A percentile compares a stretch with the other conserved stretches of the same genome.
phyloP scores from a whole-genome alignment of 1,140 invertebrate species.

The Drosophila kepulauana region DNA sequence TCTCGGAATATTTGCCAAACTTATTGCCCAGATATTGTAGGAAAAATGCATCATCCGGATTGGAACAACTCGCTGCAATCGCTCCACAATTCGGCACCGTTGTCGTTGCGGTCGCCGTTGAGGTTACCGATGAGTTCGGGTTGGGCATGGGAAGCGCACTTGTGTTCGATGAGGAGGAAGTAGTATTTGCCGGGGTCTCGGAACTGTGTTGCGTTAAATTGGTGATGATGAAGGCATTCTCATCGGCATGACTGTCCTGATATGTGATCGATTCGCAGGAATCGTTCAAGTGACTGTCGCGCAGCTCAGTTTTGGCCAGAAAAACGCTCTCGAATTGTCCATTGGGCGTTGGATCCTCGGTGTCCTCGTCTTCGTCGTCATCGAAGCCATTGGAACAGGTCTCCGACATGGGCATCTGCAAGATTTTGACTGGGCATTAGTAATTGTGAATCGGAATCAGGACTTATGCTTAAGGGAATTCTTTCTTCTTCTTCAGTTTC shows the following conservation, averaged over 20 bases:
- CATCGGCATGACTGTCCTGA: background rate
- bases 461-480: no score
- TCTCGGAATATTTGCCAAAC: constrained; percentile 43
- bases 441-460: no score
- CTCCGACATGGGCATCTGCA: constrained; percentile 9
- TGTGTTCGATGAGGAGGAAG: background rate
- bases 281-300: constrained; percentile 18
- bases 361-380: constrained; percentile 18
- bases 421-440: background rate
- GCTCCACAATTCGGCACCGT: background rate
- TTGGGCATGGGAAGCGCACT: background rate
- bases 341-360: background rate
- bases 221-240: constrained; percentile 19
- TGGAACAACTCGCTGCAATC: background rate
- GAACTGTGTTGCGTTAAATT: background rate
- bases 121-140: background rate
- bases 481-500: no score
- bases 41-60: constrained; percentile 43
- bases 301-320: constrained; percentile 49
- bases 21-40: constrained; percentile 53
- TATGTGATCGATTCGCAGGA: background rate
- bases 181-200: background rate
- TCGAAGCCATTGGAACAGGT: constrained; percentile 2
- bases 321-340: constrained; percentile 35
- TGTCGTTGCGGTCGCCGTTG: background rate